phyloP scores from a whole-genome alignment of 1,140 invertebrate genomes.

The Drosophila ercepeae region DNA sequence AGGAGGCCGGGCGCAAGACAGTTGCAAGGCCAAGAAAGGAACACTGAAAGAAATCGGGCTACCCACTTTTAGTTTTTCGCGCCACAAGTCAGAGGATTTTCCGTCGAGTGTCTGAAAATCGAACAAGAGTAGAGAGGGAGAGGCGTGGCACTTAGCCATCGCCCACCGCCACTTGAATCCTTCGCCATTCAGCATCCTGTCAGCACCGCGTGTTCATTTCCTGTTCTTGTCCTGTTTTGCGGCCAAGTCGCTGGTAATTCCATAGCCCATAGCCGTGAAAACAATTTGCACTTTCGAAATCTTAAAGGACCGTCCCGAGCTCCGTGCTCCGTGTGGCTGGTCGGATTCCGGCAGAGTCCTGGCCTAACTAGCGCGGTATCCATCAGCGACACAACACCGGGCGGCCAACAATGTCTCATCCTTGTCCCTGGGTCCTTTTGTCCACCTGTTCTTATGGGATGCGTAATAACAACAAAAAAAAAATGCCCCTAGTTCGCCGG shows the following conservation, averaged over 20 bases:
- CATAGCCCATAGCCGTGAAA: slow-evolving; percentile 71
- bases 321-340: not conserved
- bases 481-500: not conserved
- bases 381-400: slow-evolving; percentile 56
- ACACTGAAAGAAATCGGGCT: not conserved
- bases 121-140: not conserved
- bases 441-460: slow-evolving; percentile 11
- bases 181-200: not conserved
- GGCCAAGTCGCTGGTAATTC: slow-evolving; percentile 53
- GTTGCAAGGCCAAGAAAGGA: not conserved
- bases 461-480: slow-evolving; percentile 62
- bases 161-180: slow-evolving; percentile 28
- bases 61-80: too few relatives aligned
- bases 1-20: not conserved
- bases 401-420: slow-evolving; percentile 66
- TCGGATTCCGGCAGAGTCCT: slow-evolving; percentile 10
- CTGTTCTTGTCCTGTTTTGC: slow-evolving; percentile 6
- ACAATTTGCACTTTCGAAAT: slow-evolving; percentile 63
- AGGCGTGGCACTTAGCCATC: slow-evolving; percentile 15
- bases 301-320: slow-evolving; percentile 28
- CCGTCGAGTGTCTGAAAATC: too few relatives aligned
- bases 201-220: slow-evolving; percentile 2
- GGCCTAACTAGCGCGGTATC: slow-evolving; percentile 68
- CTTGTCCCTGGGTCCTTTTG: not conserved
- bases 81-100: too few relatives aligned